Base-by-base conservation (phyloP, 2,888 invertebrate genomes). In the Seira sanloemensis region DNA sequence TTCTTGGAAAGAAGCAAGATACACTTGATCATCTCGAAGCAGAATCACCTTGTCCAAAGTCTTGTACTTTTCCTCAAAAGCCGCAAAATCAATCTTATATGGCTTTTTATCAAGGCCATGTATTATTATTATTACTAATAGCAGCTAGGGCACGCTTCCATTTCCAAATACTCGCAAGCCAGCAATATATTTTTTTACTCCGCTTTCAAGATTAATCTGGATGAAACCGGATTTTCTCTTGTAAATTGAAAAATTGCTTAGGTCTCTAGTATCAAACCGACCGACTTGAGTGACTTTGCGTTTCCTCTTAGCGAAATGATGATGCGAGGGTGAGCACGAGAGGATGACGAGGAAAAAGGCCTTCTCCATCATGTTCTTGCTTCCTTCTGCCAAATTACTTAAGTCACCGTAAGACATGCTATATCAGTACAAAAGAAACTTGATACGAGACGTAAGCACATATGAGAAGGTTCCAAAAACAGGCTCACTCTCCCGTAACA, bases 401-500 rank as follows among this genome's bases (percentile, higher is more conserved):
- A 50, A 50, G 50, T 50, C 50, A 12, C 50, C 50, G 50, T 50
- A 50, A 50, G 12, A 50, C 16, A 2, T 18, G 50, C 16, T 18
- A 7, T 18, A 50, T 2, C 16, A 50, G 16, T 50, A 50, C 16
- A 18, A 2, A 37, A 1, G 50, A 50, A 50, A 50, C 50, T 50
- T 50, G 50, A 50, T 50, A 50, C 12, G 12, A 16, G 16, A n/a
- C 50, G 16, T 50, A 65, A 24, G 65, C 9, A 26, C 16, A 18
- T 79, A 73, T 74, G 68, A 74, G 27, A 54, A 46, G 19, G 74
- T 75, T 81, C 82, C 82, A 82, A 82, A 82, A 82, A 66, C 54
- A 23, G 54, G 54, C 58, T 73, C 74, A 69, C 62, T 78, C 83
- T 83, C 54, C 78, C 74, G 83, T 83, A 73, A 83, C 78, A 83